These are phyloP conservation scores for Alosa sapidissima DNA, from an alignment of 2,797 vertebrate species.

Conservation along the genomic window DNA sequence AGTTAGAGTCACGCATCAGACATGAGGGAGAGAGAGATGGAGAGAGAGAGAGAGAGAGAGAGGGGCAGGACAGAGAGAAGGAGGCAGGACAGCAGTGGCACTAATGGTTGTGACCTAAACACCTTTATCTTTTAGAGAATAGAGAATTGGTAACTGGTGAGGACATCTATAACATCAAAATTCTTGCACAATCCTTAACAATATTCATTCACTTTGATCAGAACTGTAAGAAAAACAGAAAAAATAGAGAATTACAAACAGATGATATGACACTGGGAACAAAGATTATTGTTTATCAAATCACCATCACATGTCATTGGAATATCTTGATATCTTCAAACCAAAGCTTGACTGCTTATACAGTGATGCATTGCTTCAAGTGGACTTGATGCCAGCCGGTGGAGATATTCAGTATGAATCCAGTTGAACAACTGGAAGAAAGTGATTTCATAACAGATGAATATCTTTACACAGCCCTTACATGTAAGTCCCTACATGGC, in stretches of 20 bases:
- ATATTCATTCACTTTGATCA: neutral
- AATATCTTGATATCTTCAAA: neutral
- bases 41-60: neutral
- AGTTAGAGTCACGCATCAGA: neutral
- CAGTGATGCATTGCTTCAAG: neutral
- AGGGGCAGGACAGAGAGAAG: too few relatives aligned
- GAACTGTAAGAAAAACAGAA: too few relatives aligned
- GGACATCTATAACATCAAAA: neutral
- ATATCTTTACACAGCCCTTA: too few relatives aligned
- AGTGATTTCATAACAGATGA: neutral
- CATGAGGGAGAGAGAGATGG: neutral
- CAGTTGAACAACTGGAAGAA: neutral
- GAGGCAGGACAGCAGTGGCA: too few relatives aligned
- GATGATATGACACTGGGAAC: neutral
- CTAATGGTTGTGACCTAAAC: neutral
- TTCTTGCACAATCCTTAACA: neutral
- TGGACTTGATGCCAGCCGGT: neutral
- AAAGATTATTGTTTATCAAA: neutral
- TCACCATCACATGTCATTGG: too few relatives aligned
- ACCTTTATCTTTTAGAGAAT: neutral
- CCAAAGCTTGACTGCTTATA: neutral
- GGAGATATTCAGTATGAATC: neutral
- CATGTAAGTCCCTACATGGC: too few relatives aligned
- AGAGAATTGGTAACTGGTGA: neutral
- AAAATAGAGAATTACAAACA: neutral